Percentiles rank a stretch among this genome's conserved stretches.
Evolutionary conservation across 92 coral and sea anemone species (phyloP).

Genomic region (Zoanthus gigantus): DNA sequence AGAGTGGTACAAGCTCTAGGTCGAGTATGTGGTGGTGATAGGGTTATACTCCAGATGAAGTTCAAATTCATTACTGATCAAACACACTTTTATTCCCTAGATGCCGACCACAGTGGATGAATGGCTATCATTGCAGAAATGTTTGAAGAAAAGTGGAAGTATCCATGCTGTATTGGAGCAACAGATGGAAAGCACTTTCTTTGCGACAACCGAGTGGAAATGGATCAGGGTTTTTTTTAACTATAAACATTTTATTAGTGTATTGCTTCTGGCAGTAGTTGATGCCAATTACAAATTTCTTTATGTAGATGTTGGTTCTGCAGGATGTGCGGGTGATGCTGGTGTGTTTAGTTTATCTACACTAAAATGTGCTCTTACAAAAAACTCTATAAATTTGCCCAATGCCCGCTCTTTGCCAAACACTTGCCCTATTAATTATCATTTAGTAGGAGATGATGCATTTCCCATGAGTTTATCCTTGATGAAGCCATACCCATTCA

Average conservation of each 20-base stretch:
- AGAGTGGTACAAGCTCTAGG: not conserved
- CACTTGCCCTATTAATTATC: conserved; percentile 19
- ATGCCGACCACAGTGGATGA: conserved; percentile 13
- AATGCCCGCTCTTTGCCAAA: conserved; percentile 13
- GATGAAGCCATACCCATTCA: conserved; percentile 10
- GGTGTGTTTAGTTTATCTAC: conserved; percentile 25
- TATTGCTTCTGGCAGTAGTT: conserved; percentile 6
- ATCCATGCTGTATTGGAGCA: conserved; percentile 13
- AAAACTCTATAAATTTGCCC: not conserved
- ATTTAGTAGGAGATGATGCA: conserved; percentile 14
- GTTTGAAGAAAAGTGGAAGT: conserved; percentile 10
- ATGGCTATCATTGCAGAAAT: conserved; percentile 14
- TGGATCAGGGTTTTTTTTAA: conserved; percentile 8
- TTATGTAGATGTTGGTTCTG: conserved; percentile 24
- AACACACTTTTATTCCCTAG: not conserved
- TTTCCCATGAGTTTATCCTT: conserved; percentile 16
- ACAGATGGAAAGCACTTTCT: conserved; percentile 15
- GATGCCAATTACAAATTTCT: conserved; percentile 22
- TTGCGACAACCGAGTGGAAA: conserved; percentile 25
- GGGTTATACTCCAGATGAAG: not conserved
- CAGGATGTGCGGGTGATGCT: conserved; percentile 10
- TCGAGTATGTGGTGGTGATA: not conserved
- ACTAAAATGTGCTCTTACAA: not conserved
- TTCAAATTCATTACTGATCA: not conserved
- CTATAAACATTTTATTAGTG: conserved; percentile 13